Base-by-base conservation (phyloP, 2,888 invertebrate genomes). In the Alitta virens region DNA sequence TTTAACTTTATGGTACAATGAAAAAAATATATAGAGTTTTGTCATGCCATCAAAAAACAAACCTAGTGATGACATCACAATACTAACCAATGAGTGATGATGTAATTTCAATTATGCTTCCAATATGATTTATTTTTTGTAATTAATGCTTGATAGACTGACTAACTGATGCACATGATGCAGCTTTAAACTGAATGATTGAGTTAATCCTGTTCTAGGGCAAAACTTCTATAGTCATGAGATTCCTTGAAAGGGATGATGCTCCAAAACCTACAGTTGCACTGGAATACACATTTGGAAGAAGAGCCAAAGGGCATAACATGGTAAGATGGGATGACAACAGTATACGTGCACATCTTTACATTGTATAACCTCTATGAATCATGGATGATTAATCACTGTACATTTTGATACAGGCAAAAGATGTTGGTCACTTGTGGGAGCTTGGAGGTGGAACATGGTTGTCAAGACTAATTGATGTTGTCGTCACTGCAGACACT, bases 201-300 rank as follows among this genome's bases (percentile, higher is more conserved):
- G 16, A 12, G 16, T 40, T 40, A 12, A 40, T 40, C 12, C 56
- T 49, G 42, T 75, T 74, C 52, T 67, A 83, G 83, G 93, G 93
- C 0, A 93, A 93, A 84, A 88, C 92, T 0, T 89, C 89, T 16
- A 85, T 91, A 56, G 85, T 92, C n/a, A 85, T 89, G 75, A 84
- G 87, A 68, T 91, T 92, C 81, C 84, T 93, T 60, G 92, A 93
- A 66, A 89, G 82, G 77, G 88, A 87, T 61, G 92, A 92, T 71
- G 80, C 83, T 23, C 83, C 86, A 1, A 89, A 89, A 71, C 89
- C 91, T 55, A 93, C 94, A 0, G 84, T 92, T 57, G 91, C 91
- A 0, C 82, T 94, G 73, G 94, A 94, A 76, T 95, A 94, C 79
- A 90, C 89, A 12, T 94, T 89, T 82, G 92, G 90, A 0, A 86